Evolutionary conservation across 2,113 vertebrate genomes (phyloP).

Genomic region (Oryctolagus cuniculus): DNA sequence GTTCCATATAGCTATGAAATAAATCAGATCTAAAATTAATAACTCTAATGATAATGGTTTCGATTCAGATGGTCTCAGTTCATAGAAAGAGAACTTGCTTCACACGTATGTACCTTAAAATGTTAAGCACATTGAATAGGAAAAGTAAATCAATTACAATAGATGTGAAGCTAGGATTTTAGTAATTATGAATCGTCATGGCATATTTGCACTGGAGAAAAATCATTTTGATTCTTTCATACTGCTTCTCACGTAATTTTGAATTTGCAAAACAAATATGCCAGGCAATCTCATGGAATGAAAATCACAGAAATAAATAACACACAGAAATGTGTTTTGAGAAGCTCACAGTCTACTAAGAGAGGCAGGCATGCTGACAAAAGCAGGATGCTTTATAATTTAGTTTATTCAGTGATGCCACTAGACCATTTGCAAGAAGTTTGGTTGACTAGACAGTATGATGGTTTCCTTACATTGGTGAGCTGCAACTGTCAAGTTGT

Average conservation of each 20-base stretch:
- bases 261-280: constrained; percentile 2
- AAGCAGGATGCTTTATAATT: not conserved
- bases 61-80: constrained; percentile 35
- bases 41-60: constrained; percentile 3
- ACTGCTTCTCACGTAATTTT: not conserved
- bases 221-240: constrained; percentile 1
- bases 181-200: not conserved
- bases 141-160: constrained; percentile 59
- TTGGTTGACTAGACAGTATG: not conserved
- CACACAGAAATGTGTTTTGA: not conserved
- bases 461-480: not conserved
- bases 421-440: too few species aligned
- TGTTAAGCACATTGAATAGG: constrained; percentile 20
- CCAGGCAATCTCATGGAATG: not conserved
- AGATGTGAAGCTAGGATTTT: not conserved
- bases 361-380: not conserved
- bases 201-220: not conserved
- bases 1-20: constrained; percentile 53
- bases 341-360: not conserved
- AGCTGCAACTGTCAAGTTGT: not conserved
- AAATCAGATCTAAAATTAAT: constrained; percentile 54
- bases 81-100: constrained; percentile 19
- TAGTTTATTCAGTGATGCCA: not conserved
- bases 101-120: not conserved
- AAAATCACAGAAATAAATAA: not conserved